phyloP scores from a whole-genome alignment of 2,113 vertebrate species.

The Pipa parva region DNA sequence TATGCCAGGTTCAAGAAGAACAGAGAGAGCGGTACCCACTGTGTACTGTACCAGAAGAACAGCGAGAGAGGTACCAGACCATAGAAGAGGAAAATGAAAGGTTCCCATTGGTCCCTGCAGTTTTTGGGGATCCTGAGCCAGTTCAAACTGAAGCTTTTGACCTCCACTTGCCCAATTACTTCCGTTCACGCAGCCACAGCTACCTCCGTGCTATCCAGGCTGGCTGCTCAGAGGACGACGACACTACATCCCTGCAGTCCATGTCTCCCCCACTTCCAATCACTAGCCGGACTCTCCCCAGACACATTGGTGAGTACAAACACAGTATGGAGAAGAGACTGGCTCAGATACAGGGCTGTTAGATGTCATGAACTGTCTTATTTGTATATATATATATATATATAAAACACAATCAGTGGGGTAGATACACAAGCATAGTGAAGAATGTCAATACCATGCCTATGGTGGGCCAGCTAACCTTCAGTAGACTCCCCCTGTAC shows the following conservation, averaged over 20 bases:
- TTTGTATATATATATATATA: too few relatives aligned
- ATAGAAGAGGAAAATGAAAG: conserved; percentile 12
- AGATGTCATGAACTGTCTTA: too few relatives aligned
- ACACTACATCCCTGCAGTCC: conserved; percentile 85
- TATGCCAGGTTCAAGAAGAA: conserved; percentile 20
- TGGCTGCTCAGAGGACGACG: conserved; percentile 95
- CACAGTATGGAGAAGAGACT: neutral
- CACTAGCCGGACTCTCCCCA: conserved; percentile 86
- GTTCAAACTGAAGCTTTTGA: conserved; percentile 80
- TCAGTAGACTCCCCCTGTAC: too few relatives aligned
- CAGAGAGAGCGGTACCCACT: conserved; percentile 7
- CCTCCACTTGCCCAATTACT: conserved; percentile 88
- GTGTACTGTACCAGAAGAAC: neutral
- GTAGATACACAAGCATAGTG: too few relatives aligned
- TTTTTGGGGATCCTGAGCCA: conserved; percentile 85
- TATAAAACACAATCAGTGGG: too few relatives aligned
- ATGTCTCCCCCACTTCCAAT: conserved; percentile 82
- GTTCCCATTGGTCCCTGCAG: conserved; percentile 14
- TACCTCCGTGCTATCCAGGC: conserved; percentile 98
- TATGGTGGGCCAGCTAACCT: neutral
- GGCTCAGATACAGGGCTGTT: neutral
- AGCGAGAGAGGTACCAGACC: neutral
- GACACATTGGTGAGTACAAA: conserved; percentile 82
- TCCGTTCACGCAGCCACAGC: conserved; percentile 97
- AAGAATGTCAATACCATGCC: neutral